Evolutionary conservation across 2,888 invertebrate genomes (phyloP).

Genomic region (Tachystola acroxantha): DNA sequence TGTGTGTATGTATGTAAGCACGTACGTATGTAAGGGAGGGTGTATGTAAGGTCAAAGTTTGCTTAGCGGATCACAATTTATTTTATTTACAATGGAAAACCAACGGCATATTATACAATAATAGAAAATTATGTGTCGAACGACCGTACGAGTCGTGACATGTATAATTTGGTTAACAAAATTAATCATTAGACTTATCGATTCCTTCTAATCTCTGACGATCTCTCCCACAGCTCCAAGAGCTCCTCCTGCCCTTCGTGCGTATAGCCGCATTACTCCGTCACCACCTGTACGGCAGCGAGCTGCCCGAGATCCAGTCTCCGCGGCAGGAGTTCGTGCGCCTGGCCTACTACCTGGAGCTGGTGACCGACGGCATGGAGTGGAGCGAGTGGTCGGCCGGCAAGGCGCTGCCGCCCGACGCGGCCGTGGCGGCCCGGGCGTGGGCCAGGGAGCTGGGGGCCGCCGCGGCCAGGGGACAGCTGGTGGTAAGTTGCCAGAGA

Average conservation of each 20-base stretch:
- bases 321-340: slow-evolving; percentile 86
- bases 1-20: too few species aligned
- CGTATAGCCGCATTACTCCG: slow-evolving; percentile 89
- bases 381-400: slow-evolving; percentile 10
- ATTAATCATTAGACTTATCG: too few species aligned
- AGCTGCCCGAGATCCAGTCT: slow-evolving; percentile 82
- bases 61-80: too few species aligned
- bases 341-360: slow-evolving; percentile 86
- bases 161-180: too few species aligned
- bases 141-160: too few species aligned
- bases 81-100: too few species aligned
- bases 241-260: slow-evolving; percentile 89
- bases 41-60: too few species aligned
- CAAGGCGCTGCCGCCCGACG: slow-evolving; percentile 23
- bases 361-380: slow-evolving; percentile 15
- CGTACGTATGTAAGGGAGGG: too few species aligned
- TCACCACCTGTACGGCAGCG: slow-evolving; percentile 89
- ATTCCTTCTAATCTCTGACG: too few species aligned
- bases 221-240: slow-evolving; percentile 80
- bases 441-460: slow-evolving; percentile 50
- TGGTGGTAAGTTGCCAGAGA: slow-evolving; percentile 46
- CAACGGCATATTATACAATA: too few species aligned
- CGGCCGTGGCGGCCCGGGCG: slow-evolving; percentile 19
- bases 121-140: too few species aligned
- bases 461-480: slow-evolving; percentile 52